Evolutionary conservation across 2,888 invertebrate species (phyloP).

Genomic region (Torymus auratus): DNA sequence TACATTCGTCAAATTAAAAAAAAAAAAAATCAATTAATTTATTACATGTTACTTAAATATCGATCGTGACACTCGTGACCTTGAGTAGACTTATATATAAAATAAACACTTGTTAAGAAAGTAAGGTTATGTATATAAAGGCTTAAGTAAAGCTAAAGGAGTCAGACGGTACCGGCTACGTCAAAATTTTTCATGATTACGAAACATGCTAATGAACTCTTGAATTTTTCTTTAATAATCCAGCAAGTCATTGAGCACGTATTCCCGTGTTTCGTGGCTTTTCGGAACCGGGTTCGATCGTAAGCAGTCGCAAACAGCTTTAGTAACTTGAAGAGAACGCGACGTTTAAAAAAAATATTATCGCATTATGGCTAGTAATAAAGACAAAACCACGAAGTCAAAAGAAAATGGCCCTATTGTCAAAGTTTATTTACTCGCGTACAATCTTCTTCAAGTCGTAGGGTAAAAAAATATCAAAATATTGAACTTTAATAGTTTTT

Average conservation of each 20-base stretch:
- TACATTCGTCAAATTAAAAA: too few relatives aligned
- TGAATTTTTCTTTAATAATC: constrained; percentile 31
- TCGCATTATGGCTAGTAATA: constrained; percentile 56
- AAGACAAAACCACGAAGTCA: constrained; percentile 61
- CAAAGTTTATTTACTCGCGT: constrained; percentile 83
- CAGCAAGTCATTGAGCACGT: constrained; percentile 46
- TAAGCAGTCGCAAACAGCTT: not conserved
- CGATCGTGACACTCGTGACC: too few relatives aligned
- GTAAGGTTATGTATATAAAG: constrained; percentile 19
- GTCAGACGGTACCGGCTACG: not conserved
- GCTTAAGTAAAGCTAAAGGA: not conserved
- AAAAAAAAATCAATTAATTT: too few relatives aligned
- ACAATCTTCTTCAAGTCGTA: constrained; percentile 85
- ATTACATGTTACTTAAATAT: too few relatives aligned
- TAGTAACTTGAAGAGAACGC: not conserved
- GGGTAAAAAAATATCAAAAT: constrained; percentile 80
- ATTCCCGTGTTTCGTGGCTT: not conserved
- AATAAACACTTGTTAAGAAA: constrained; percentile 3
- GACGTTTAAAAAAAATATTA: constrained; percentile 21
- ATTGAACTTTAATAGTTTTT: constrained; percentile 21
- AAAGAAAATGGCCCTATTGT: constrained; percentile 79
- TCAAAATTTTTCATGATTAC: constrained; percentile 23
- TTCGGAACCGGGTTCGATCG: not conserved
- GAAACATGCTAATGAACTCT: constrained; percentile 44
- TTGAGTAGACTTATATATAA: too few relatives aligned